A percentile compares a stretch with the other conserved stretches of the same genome.
phyloP scores from a whole-genome alignment of 2,888 invertebrate genomes.

The Actias luna region DNA sequence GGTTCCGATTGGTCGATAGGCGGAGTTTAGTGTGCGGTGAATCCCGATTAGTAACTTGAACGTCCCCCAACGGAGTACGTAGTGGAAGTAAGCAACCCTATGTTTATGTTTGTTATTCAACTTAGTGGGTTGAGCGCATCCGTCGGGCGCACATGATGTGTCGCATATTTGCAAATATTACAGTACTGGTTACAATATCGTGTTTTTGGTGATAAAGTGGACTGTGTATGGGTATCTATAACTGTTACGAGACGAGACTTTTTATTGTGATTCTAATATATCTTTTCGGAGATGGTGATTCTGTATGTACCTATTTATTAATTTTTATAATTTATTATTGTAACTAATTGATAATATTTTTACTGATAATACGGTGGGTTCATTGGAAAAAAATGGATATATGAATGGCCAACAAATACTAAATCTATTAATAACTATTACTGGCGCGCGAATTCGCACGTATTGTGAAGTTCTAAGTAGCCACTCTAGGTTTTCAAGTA shows the following conservation, averaged over 20 bases:
- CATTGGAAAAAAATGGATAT: too few species aligned
- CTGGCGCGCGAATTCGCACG: too few species aligned
- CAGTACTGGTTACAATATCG: slow-evolving; percentile 8
- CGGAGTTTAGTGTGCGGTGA: slow-evolving; percentile 41
- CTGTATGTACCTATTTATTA: slow-evolving; percentile 58
- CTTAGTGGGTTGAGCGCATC: slow-evolving; percentile 74
- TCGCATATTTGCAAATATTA: slow-evolving; percentile 20
- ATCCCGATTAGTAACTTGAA: slow-evolving; percentile 46
- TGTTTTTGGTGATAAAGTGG: slow-evolving; percentile 35
- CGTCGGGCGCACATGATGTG: slow-evolving; percentile 48
- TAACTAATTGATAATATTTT: neutral
- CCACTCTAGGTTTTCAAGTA: too few species aligned
- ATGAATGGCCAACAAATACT: too few species aligned
- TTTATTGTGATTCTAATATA: slow-evolving; percentile 52
- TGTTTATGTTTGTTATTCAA: slow-evolving; percentile 77
- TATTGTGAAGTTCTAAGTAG: too few species aligned
- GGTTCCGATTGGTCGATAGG: slow-evolving; percentile 62
- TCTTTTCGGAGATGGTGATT: slow-evolving; percentile 73
- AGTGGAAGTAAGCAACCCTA: slow-evolving; percentile 71
- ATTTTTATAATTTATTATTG: neutral
- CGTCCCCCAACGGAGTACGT: slow-evolving; percentile 45
- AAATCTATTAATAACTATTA: too few species aligned
- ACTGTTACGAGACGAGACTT: slow-evolving; percentile 32
- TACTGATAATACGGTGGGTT: neutral
- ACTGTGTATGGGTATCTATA: slow-evolving; percentile 37